Percentiles rank a stretch among this genome's conserved stretches.
phyloP scores from a whole-genome alignment of 2,113 vertebrate genomes.

The Oxyruncus cristatus region DNA sequence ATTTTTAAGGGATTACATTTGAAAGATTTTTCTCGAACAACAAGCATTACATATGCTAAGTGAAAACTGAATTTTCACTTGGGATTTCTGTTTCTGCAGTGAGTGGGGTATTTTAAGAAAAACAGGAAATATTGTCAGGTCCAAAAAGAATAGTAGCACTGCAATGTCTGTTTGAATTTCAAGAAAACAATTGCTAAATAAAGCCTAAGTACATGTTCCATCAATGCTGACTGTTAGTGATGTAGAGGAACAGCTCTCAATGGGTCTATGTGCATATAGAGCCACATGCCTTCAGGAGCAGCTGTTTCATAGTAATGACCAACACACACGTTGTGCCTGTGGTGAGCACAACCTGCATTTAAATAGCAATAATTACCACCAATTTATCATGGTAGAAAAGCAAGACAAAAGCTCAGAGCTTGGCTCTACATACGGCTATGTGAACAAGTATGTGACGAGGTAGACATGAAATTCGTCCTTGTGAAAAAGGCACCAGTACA shows the following conservation, averaged over 20 bases:
- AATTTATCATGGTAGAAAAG: not conserved
- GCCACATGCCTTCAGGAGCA: not conserved
- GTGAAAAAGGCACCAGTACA: not conserved
- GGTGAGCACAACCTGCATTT: not conserved
- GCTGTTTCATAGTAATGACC: not conserved
- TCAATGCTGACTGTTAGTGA: not conserved
- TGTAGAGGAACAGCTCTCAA: not conserved
- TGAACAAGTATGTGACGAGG: not conserved
- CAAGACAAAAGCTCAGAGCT: not conserved
- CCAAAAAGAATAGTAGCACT: not conserved
- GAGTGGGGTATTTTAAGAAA: not conserved
- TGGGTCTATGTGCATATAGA: not conserved
- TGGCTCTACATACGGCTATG: not conserved
- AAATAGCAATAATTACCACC: not conserved
- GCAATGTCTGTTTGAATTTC: not conserved
- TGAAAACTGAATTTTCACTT: not conserved
- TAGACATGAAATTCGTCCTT: not conserved
- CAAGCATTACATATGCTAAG: not conserved
- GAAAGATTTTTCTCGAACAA: not conserved
- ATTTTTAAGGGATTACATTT: not conserved
- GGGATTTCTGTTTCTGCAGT: not conserved
- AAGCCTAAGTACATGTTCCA: not conserved
- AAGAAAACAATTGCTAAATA: not conserved
- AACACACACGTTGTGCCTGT: not conserved
- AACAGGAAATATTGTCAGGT: not conserved